Percentiles rank a stretch among this genome's conserved stretches.
phyloP scores from a whole-genome alignment of 2,888 invertebrate species.

The Meiosimyza decipiens region DNA sequence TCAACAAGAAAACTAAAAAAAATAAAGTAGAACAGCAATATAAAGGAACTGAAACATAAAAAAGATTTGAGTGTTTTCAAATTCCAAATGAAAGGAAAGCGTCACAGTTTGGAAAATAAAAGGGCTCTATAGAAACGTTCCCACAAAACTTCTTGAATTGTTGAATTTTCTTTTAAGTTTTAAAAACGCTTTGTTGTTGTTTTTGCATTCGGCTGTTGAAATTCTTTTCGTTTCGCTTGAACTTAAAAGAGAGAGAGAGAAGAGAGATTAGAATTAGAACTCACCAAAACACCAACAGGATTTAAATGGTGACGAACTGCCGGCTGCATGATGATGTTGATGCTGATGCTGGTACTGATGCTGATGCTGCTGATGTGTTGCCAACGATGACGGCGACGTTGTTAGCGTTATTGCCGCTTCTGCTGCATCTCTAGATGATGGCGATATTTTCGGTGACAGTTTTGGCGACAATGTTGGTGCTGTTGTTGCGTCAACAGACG shows the following conservation, averaged over 20 bases:
- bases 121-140: conserved; percentile 42
- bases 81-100: too few relatives aligned
- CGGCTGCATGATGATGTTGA: conserved; percentile 50
- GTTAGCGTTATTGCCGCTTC: conserved; percentile 32
- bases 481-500: conserved; percentile 33
- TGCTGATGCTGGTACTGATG: conserved; percentile 51
- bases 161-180: background rate
- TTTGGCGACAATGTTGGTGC: conserved; percentile 27
- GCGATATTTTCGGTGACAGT: conserved; percentile 10
- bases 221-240: conserved; percentile 42
- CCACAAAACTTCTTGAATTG: conserved; percentile 35
- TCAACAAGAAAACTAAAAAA: background rate
- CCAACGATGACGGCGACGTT: conserved; percentile 32
- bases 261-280: conserved; percentile 48
- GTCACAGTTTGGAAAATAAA: conserved; percentile 9
- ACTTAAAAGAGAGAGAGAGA: conserved; percentile 48
- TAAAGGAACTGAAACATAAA: background rate
- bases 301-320: conserved; percentile 56
- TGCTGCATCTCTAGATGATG: conserved; percentile 22
- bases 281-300: conserved; percentile 68
- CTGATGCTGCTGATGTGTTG: conserved; percentile 42
- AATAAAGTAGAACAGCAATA: background rate
- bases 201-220: conserved; percentile 17
- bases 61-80: background rate
- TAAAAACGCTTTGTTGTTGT: conserved; percentile 18